These are phyloP conservation scores for Kryptolebias marmoratus DNA, from an alignment of 2,113 vertebrate genomes.

Conservation along the genomic window DNA sequence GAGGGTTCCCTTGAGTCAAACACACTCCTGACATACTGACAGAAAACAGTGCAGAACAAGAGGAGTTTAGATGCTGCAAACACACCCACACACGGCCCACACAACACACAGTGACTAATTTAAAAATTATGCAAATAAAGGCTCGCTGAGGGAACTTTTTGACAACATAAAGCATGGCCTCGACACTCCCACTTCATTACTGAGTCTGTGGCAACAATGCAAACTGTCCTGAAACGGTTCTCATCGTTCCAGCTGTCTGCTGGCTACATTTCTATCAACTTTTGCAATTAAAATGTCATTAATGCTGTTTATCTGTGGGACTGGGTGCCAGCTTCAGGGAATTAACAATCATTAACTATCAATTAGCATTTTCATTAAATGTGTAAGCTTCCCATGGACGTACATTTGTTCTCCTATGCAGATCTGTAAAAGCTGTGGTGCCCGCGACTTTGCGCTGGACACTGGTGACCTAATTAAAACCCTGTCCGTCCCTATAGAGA, in stretches of 20 bases:
- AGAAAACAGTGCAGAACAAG: not conserved
- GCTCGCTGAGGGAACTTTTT: constrained; percentile 32
- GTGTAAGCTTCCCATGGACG: constrained; percentile 27
- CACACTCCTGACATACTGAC: constrained; percentile 4
- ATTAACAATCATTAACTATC: constrained; percentile 68
- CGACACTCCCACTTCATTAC: constrained; percentile 28
- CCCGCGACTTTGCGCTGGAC: constrained; percentile 6
- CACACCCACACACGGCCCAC: constrained; percentile 9
- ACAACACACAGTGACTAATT: constrained; percentile 31
- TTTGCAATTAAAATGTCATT: constrained; percentile 66
- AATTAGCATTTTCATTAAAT: constrained; percentile 76
- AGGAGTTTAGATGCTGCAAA: constrained; percentile 8
- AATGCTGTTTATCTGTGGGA: constrained; percentile 64
- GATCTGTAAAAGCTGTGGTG: not conserved
- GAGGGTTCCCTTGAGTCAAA: constrained; percentile 17
- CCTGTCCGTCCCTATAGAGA: not conserved
- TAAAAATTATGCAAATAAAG: constrained; percentile 45
- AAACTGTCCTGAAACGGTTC: constrained; percentile 7
- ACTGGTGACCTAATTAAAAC: constrained; percentile 1
- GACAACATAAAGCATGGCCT: constrained; percentile 27
- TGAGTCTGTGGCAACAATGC: constrained; percentile 19
- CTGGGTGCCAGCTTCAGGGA: constrained; percentile 59
- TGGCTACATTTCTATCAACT: constrained; percentile 45
- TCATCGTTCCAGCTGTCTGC: constrained; percentile 35
- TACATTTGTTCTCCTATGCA: constrained; percentile 17